These are phyloP conservation scores for Diaphora mendica DNA, from an alignment of 2,888 invertebrate species.

Conservation along the genomic window DNA sequence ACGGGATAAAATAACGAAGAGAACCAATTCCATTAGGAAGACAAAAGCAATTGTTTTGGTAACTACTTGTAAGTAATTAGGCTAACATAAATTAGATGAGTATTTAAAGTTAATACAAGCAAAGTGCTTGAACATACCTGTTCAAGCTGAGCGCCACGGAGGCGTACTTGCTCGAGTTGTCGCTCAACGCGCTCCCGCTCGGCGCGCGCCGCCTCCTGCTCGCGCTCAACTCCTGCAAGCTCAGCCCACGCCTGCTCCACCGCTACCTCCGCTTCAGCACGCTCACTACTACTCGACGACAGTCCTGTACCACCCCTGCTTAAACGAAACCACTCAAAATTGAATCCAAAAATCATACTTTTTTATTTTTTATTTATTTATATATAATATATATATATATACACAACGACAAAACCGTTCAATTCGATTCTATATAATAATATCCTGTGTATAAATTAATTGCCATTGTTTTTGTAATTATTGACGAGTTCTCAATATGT, in stretches of 20 bases:
- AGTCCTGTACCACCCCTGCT: conserved; percentile 62
- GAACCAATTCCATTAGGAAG: background rate
- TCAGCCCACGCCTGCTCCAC: conserved; percentile 94
- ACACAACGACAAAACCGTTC: background rate
- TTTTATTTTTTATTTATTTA: no score
- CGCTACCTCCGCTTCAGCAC: conserved; percentile 88
- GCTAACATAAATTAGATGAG: background rate
- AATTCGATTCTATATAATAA: no score
- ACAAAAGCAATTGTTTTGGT: background rate
- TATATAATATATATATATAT: no score
- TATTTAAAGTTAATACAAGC: background rate
- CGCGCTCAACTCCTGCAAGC: conserved; percentile 93
- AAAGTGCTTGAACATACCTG: conserved; percentile 83
- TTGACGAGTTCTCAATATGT: background rate
- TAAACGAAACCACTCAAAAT: conserved; percentile 5
- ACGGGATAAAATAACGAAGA: background rate
- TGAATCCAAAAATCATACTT: background rate
- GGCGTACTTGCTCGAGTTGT: conserved; percentile 92
- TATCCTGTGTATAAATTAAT: background rate
- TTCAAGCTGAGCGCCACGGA: conserved; percentile 92
- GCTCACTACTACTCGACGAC: conserved; percentile 65
- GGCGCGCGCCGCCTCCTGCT: conserved; percentile 93
- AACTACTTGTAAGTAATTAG: background rate
- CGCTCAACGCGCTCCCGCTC: conserved; percentile 92
- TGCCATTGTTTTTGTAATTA: background rate